A percentile compares a stretch with the other conserved stretches of the same genome.
These are phyloP conservation scores for Prionace glauca DNA, from an alignment of 2,797 vertebrate species.

Conservation along the genomic window DNA sequence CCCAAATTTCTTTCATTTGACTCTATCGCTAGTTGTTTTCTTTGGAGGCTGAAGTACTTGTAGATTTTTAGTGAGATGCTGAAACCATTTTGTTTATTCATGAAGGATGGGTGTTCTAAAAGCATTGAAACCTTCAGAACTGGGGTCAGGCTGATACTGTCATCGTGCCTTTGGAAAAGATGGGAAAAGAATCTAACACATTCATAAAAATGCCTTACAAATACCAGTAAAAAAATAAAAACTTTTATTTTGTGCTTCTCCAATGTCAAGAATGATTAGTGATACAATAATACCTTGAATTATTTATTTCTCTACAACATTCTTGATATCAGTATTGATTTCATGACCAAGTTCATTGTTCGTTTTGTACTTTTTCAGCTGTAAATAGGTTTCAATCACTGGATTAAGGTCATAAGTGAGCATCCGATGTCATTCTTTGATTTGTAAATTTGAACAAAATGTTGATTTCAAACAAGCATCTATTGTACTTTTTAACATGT, in stretches of 20 bases:
- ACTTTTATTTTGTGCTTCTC: not conserved
- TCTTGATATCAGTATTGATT: conserved; percentile 54
- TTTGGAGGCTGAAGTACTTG: conserved; percentile 21
- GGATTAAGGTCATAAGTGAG: conserved; percentile 74
- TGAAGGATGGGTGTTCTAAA: conserved; percentile 29
- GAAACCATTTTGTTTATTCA: conserved; percentile 16
- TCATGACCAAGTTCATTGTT: conserved; percentile 56
- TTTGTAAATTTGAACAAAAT: conserved; percentile 63
- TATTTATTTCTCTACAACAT: conserved; percentile 48
- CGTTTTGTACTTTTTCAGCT: conserved; percentile 61
- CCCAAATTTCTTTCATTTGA: not conserved
- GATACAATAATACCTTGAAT: conserved; percentile 45
- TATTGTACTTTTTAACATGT: conserved; percentile 58
- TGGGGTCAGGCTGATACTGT: conserved; percentile 10
- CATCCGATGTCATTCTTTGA: conserved; percentile 58
- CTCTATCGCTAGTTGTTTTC: not conserved
- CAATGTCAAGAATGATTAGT: conserved; percentile 27
- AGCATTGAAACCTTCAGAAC: conserved; percentile 3
- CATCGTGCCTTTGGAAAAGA: not conserved
- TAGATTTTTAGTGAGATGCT: conserved; percentile 29
- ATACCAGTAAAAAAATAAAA: not conserved
- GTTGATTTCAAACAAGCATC: conserved; percentile 68
- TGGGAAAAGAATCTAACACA: not conserved
- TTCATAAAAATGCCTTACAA: conserved; percentile 27
- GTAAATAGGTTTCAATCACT: conserved; percentile 48